These are phyloP conservation scores for Mycetomoellerius zeteki DNA, from an alignment of 1,140 invertebrate species.

Conservation along the genomic window DNA sequence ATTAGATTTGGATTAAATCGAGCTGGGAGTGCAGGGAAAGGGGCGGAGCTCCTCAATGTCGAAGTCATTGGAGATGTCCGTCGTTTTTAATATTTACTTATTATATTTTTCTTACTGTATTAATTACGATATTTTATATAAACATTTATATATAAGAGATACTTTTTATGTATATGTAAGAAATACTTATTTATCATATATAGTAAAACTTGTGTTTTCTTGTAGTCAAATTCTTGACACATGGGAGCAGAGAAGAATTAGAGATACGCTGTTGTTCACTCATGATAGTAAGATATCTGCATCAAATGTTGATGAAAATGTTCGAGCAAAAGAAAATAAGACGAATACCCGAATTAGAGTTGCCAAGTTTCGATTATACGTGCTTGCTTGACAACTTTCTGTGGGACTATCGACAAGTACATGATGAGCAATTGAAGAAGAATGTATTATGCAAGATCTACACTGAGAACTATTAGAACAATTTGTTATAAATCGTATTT, in stretches of 20 bases:
- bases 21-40: no score
- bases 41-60: no score
- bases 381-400: conserved; percentile 4
- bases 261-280: background rate
- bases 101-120: background rate
- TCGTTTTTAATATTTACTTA: background rate
- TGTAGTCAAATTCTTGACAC: background rate
- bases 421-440: background rate
- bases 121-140: background rate
- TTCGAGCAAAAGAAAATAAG: background rate
- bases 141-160: background rate
- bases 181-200: background rate
- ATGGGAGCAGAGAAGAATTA: background rate
- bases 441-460: background rate
- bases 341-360: background rate
- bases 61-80: no score
- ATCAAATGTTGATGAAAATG: no score
- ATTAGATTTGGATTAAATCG: no score
- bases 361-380: background rate
- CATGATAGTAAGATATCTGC: no score
- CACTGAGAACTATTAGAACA: background rate
- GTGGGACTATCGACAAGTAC: background rate
- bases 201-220: background rate
- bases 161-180: background rate
- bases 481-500: background rate